Conservation (phyloP, 2,888 invertebrate species). For the Hirtodrosophila cameraria region DNA sequence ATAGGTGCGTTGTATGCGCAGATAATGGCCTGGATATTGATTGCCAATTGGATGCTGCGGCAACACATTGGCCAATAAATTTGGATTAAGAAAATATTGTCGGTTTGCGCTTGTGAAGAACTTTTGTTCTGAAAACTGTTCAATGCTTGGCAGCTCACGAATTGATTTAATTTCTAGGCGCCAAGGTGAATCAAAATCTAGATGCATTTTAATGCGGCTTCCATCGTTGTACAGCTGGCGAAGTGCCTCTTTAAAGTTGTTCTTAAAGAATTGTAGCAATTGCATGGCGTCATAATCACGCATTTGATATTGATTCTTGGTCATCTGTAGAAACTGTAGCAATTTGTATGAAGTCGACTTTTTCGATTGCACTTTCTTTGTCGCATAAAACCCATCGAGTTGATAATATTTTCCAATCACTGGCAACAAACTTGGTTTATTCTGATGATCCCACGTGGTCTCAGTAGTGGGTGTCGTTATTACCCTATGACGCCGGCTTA, state of each 20-base stretch:
- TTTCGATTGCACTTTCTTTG: too few species aligned
- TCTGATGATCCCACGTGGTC: too few species aligned
- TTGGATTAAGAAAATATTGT: background rate
- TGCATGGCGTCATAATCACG: constrained; percentile 30
- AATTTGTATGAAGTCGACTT: background rate
- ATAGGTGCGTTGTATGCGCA: constrained; percentile 40
- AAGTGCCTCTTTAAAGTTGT: background rate
- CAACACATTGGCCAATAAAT: background rate
- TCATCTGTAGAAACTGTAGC: constrained; percentile 8
- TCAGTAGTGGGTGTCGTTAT: too few species aligned
- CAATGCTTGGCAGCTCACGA: background rate
- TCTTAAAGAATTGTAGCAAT: constrained; percentile 25
- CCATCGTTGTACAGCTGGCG: constrained; percentile 8
- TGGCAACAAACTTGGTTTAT: too few species aligned
- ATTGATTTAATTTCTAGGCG: constrained; percentile 19
- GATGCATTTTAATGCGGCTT: background rate
- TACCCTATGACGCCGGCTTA: too few species aligned
- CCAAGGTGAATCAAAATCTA: constrained; percentile 47
- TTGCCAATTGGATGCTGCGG: too few species aligned
- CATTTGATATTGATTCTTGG: constrained; percentile 21
- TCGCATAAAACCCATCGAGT: constrained; percentile 18
- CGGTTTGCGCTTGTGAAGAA: too few species aligned
- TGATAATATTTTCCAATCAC: too few species aligned
- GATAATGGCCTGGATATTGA: background rate
- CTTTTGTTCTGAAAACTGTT: too few species aligned